Conservation (phyloP, 2,113 vertebrate species). For the Pogonocichla stellata region DNA sequence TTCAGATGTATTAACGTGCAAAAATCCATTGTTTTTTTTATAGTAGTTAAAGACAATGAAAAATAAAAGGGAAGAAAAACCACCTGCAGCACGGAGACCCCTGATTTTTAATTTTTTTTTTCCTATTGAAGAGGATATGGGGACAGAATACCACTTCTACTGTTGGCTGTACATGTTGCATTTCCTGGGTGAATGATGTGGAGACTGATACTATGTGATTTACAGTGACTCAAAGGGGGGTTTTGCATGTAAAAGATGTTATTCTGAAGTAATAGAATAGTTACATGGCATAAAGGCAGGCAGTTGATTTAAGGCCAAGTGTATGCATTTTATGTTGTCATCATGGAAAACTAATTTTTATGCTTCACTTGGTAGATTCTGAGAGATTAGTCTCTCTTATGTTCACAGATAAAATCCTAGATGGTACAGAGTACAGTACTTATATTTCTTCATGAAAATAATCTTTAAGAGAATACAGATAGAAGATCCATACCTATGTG, state of each 20-base stretch:
- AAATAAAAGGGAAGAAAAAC: not conserved
- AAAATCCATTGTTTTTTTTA: slow-evolving; percentile 22
- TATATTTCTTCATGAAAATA: not conserved
- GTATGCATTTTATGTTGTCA: not conserved
- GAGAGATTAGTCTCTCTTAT: not conserved
- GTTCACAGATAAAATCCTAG: not conserved
- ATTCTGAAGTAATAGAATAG: not conserved
- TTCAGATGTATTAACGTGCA: slow-evolving; percentile 1
- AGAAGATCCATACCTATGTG: not conserved
- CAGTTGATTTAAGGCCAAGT: not conserved
- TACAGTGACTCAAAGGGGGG: not conserved
- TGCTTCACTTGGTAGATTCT: not conserved
- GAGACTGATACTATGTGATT: not conserved
- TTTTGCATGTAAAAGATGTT: not conserved
- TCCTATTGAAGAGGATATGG: not conserved
- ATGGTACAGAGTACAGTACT: not conserved
- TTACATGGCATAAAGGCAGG: not conserved
- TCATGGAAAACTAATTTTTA: slow-evolving; percentile 1
- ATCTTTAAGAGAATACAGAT: not conserved
- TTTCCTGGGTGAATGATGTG: not conserved
- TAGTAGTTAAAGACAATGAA: not conserved
- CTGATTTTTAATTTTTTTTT: not conserved
- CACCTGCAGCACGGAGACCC: not conserved
- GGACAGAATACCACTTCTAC: not conserved
- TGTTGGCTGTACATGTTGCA: not conserved